Evolutionary conservation across 2,113 vertebrate species (phyloP).

Genomic region (Xyliphius kryptos): DNA sequence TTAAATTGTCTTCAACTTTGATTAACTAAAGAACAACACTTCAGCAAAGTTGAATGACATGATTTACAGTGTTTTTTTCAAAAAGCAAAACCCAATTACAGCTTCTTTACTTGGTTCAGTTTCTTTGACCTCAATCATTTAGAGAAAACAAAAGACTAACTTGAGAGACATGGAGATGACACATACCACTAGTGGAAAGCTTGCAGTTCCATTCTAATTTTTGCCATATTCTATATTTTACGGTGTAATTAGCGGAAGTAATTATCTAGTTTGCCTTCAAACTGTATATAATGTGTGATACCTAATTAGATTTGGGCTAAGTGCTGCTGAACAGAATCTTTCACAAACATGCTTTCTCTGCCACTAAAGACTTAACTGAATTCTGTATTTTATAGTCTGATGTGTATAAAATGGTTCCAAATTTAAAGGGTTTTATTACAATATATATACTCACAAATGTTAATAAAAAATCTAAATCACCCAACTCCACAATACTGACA

Average conservation of each 20-base stretch:
- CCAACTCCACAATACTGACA: no score
- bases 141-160: constrained; percentile 14
- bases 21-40: constrained; percentile 5
- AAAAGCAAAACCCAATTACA: constrained; percentile 36
- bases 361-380: no score
- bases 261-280: constrained; percentile 32
- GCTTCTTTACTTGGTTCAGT: constrained; percentile 31
- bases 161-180: neutral
- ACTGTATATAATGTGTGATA: constrained; percentile 26
- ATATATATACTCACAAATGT: no score
- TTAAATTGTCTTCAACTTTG: neutral
- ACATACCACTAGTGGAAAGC: constrained; percentile 2
- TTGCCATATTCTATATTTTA: constrained; percentile 27
- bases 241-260: constrained; percentile 32
- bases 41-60: constrained; percentile 16
- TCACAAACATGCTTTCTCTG: no score
- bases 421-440: no score
- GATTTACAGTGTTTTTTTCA: constrained; percentile 31
- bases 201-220: constrained; percentile 18
- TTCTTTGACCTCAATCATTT: constrained; percentile 35
- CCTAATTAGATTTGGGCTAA: constrained; percentile 32
- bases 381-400: no score
- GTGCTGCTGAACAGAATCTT: no score
- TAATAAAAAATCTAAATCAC: no score
- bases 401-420: no score